Evolutionary conservation across 2,888 invertebrate species (phyloP), one percentile per base, ranked within the genome.

Genomic region (Athalia rosae): DNA sequence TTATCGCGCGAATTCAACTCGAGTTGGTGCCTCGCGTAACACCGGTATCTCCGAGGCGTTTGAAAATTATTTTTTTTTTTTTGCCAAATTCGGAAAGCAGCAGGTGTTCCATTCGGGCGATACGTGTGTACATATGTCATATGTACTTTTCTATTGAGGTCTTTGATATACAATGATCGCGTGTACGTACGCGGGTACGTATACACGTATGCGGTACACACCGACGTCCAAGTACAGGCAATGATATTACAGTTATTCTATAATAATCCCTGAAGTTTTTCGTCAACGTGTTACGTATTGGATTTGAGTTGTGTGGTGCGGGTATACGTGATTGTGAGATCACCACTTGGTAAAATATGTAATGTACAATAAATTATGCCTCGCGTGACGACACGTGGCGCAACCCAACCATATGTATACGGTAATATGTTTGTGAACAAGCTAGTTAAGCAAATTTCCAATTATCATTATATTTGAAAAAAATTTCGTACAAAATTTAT

Each of bases 291-390:
- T 53, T 11, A 9, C 28, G 4, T 62, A n/a, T 59, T 11, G 43
- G 41, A 9, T n/a, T 13, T 15, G 4, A n/a, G 13, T n/a, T 62
- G 9, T 62, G 45, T 41, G 43, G 45, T 41, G 43, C n/a, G 5
- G 6, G 3, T 11, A 58, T 62, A n/a, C 43, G 43, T 45, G 7
- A 62, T 62, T 45, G 13, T 48, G 48, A 15, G 48, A 66, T 47
- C 66, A 50, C 13, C 66, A 66, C 66, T 66, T 28, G 66, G n/a
- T 50, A 45, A 66, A 66, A 28, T 66, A 28, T 66, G 3, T 66
- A 48, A 66, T 66, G 62, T 41, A 62, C 9, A 4, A 9, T 13
- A 66, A 8, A 48, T 66, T 28, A 4, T 4, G 48, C 15, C 6
- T 45, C 15, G 15, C 15, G 15, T 48, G 66, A 64, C 13, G n/a